A percentile compares a stretch with the other conserved stretches of the same genome.
phyloP scores from a whole-genome alignment of 2,888 invertebrate species.

The Drosophila pseudotalamancana region DNA sequence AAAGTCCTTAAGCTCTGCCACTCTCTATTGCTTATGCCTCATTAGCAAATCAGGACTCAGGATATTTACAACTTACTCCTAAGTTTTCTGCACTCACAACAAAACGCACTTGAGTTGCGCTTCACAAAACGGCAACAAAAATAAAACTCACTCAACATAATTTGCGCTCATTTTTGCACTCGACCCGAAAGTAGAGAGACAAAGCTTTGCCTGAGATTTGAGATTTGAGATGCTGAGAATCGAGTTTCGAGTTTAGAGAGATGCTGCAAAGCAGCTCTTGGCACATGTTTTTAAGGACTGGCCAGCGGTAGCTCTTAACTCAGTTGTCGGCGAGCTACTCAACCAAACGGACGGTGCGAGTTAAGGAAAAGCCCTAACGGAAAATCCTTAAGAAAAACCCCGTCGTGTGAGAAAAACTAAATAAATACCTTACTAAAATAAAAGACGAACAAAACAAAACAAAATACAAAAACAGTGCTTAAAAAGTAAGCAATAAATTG shows the following conservation, averaged over 20 bases:
- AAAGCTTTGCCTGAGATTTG: constrained; percentile 44
- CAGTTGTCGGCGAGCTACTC: constrained; percentile 75
- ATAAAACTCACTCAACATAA: constrained; percentile 32
- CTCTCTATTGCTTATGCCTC: constrained; percentile 24
- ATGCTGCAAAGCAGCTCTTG: constrained; percentile 61
- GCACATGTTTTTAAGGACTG: constrained; percentile 72
- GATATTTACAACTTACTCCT: neutral
- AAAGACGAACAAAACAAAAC: constrained; percentile 5
- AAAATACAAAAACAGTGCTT: constrained; percentile 39
- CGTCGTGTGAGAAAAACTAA: constrained; percentile 29
- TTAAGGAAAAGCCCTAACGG: neutral
- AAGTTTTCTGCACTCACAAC: constrained; percentile 43
- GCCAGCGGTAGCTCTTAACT: constrained; percentile 49
- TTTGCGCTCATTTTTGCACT: constrained; percentile 44
- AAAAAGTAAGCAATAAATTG: constrained; percentile 47
- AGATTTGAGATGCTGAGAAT: no score
- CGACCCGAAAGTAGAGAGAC: constrained; percentile 35
- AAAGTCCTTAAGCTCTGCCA: constrained; percentile 22
- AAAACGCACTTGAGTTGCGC: constrained; percentile 11
- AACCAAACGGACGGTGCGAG: constrained; percentile 58
- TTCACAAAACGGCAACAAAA: neutral
- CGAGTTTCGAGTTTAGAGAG: constrained; percentile 12
- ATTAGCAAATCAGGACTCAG: constrained; percentile 18
- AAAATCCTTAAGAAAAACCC: neutral
- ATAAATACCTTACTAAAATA: constrained; percentile 16